Evolutionary conservation across 2,113 vertebrate species (phyloP).

Genomic region (Genyomyrus donnyi): DNA sequence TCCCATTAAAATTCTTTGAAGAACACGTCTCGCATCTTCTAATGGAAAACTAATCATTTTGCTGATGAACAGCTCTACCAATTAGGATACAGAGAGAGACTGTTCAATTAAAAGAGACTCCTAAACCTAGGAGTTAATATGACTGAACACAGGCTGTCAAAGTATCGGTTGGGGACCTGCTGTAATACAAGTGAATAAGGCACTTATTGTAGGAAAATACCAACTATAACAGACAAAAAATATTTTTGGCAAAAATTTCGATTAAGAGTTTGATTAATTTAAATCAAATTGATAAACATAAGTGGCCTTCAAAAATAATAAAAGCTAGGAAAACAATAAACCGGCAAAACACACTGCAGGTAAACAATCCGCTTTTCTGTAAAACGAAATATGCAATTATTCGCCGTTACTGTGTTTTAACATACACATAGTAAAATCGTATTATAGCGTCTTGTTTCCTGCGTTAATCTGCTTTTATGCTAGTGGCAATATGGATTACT

Average conservation of each 20-base stretch:
- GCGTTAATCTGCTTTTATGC: not conserved
- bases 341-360: not conserved
- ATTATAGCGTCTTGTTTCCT: not conserved
- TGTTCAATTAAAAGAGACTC: not conserved
- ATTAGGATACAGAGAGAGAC: not conserved
- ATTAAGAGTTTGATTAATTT: not conserved
- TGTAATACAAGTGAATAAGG: not conserved
- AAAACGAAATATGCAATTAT: not conserved
- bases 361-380: not conserved
- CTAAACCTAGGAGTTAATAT: not conserved
- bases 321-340: not conserved
- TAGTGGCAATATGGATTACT: not conserved
- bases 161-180: not conserved
- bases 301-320: not conserved
- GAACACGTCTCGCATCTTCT: not conserved
- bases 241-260: not conserved
- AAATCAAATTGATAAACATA: not conserved
- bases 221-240: not conserved
- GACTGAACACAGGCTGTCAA: not conserved
- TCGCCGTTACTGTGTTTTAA: not conserved
- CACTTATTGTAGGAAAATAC: not conserved
- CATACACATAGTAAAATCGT: not conserved
- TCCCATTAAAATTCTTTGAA: not conserved
- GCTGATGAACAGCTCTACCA: not conserved
- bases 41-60: not conserved